Evolutionary conservation across 2,888 invertebrate genomes (phyloP).

Genomic region (Rutpela maculata): DNA sequence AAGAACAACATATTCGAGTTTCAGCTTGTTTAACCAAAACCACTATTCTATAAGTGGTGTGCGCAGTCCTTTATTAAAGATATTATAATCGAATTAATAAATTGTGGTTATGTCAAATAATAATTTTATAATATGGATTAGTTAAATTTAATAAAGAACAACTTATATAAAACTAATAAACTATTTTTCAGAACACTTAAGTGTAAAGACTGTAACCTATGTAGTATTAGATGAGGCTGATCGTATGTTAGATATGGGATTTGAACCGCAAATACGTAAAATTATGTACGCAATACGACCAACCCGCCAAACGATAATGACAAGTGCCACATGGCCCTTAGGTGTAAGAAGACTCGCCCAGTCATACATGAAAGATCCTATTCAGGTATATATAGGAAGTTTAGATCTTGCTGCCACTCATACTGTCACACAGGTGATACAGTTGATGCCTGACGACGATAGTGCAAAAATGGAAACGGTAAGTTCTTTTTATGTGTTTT

Average conservation of each 20-base stretch:
- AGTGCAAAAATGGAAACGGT: conserved; percentile 82
- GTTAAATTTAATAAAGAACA: no score
- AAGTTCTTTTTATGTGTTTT: conserved; percentile 51
- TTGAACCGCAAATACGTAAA: conserved; percentile 91
- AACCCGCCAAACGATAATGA: conserved; percentile 97
- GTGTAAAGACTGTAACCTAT: conserved; percentile 88
- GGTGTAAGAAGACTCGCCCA: conserved; percentile 90
- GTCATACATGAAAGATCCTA: conserved; percentile 91
- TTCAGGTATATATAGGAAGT: conserved; percentile 93
- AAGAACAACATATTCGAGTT: no score
- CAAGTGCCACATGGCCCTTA: conserved; percentile 95
- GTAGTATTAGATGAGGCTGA: conserved; percentile 95
- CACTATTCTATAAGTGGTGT: no score
- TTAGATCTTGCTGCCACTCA: conserved; percentile 93
- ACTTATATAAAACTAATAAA: neutral
- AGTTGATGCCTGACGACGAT: conserved; percentile 83
- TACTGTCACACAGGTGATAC: conserved; percentile 87
- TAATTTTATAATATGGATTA: no score
- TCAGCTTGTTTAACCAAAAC: no score
- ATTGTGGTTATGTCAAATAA: no score
- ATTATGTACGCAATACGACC: conserved; percentile 88
- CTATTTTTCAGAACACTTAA: conserved; percentile 77
- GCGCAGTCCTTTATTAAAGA: no score
- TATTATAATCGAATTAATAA: no score
- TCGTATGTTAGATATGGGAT: conserved; percentile 91